Percentiles rank a stretch among this genome's conserved stretches.
Conservation (phyloP, 35 echinoderm and acorn worm genomes). For the Stichopus chloronotus region DNA sequence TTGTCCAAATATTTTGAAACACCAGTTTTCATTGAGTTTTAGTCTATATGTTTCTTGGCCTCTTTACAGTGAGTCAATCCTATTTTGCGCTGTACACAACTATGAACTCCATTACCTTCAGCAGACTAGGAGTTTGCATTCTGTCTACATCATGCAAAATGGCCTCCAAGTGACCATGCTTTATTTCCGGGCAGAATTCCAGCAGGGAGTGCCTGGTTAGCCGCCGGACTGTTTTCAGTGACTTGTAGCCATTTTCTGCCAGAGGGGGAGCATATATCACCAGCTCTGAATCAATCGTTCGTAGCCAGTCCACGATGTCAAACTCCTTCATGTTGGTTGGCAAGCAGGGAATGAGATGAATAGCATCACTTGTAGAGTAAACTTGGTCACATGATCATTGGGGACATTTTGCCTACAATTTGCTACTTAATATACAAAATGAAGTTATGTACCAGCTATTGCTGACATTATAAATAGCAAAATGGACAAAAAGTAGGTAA, state of each 20-base stretch:
- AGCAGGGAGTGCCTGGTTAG: conserved; percentile 72
- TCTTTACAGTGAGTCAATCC: too few species aligned
- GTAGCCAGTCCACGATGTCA: conserved; percentile 82
- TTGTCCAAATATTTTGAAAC: too few species aligned
- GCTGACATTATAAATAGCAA: too few species aligned
- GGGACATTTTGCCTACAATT: too few species aligned
- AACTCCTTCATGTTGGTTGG: conserved; percentile 3
- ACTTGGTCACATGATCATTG: too few species aligned
- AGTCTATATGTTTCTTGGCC: too few species aligned
- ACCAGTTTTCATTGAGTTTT: too few species aligned
- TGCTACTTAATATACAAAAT: too few species aligned
- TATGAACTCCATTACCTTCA: conserved; percentile 50
- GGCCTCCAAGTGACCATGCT: conserved; percentile 78
- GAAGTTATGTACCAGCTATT: too few species aligned
- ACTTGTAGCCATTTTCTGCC: conserved; percentile 88
- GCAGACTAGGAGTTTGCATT: conserved; percentile 67
- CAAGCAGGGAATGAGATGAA: neutral
- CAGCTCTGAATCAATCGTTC: conserved; percentile 77
- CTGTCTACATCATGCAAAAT: conserved; percentile 83
- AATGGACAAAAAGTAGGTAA: too few species aligned
- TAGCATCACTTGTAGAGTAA: too few species aligned
- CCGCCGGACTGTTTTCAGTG: conserved; percentile 67
- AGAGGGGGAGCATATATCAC: conserved; percentile 72
- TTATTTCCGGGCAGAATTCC: conserved; percentile 79
- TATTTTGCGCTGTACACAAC: too few species aligned